Evolutionary conservation across 2,797 vertebrate species (phyloP).

Genomic region (Pangasius krempfi): DNA sequence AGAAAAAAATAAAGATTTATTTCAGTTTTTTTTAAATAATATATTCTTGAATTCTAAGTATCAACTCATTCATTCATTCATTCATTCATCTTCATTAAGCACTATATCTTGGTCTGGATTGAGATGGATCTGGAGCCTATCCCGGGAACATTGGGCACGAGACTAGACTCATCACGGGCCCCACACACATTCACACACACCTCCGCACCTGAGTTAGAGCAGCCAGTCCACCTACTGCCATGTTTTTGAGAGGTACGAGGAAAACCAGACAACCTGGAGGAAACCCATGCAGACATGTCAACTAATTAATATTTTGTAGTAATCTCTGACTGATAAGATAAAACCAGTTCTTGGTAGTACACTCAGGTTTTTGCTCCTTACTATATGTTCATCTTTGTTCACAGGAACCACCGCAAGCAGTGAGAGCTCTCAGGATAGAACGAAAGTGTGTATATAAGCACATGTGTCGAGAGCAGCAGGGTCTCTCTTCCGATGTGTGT

Average conservation of each 20-base stretch:
- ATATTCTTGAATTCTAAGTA: not conserved
- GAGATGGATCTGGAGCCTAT: not conserved
- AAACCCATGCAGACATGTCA: not conserved
- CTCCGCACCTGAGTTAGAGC: not conserved
- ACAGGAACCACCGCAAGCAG: conserved; percentile 19
- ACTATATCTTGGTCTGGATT: not conserved
- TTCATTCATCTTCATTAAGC: not conserved
- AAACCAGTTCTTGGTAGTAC: not conserved
- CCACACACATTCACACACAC: not conserved
- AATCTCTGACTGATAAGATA: not conserved
- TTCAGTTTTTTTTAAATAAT: too few species aligned
- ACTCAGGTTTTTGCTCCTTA: not conserved
- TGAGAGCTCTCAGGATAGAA: conserved; percentile 29
- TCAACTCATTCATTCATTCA: not conserved
- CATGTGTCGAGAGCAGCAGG: conserved; percentile 42
- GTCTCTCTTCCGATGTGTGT: conserved; percentile 47
- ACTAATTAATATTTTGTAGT: not conserved
- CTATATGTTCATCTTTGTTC: conserved; percentile 19
- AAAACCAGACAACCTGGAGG: not conserved
- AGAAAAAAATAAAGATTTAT: not conserved
- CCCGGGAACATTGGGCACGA: not conserved
- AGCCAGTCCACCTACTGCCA: not conserved
- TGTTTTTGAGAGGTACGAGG: not conserved
- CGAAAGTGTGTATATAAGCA: conserved; percentile 28
- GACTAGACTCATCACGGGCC: not conserved